Conservation (phyloP, 1,140 invertebrate species). For the Drosophila triauraria region DNA sequence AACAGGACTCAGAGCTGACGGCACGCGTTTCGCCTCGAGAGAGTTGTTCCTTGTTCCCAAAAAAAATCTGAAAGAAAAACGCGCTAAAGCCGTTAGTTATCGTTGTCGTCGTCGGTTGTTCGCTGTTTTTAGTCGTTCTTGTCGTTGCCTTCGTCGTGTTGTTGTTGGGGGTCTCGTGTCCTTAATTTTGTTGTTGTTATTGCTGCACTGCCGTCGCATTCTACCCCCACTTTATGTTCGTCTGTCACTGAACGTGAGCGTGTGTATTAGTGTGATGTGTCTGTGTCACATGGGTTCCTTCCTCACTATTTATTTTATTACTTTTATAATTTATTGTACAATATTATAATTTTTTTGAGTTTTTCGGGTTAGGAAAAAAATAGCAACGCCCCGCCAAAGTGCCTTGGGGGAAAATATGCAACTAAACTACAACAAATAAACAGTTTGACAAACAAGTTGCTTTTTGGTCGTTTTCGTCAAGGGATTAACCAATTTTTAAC, state of each 20-base stretch:
- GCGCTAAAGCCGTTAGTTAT: conserved; percentile 41
- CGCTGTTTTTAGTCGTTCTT: conserved; percentile 5
- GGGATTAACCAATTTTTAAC: conserved; percentile 21
- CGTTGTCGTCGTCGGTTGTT: conserved; percentile 25
- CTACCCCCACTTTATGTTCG: conserved; percentile 14
- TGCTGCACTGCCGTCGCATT: conserved; percentile 29
- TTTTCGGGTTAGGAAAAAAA: background rate
- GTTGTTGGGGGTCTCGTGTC: conserved; percentile 24
- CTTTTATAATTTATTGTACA: conserved; percentile 4
- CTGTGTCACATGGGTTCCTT: conserved; percentile 60
- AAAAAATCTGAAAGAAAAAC: conserved; percentile 51
- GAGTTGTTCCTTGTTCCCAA: conserved; percentile 33
- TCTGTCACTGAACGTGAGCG: conserved; percentile 28
- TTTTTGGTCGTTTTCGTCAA: background rate
- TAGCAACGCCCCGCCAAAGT: background rate
- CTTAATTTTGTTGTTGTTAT: conserved; percentile 38
- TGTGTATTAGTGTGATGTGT: conserved; percentile 44
- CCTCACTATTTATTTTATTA: conserved; percentile 48
- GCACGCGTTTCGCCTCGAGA: conserved; percentile 73
- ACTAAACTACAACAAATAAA: conserved; percentile 24
- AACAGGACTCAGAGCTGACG: conserved; percentile 82
- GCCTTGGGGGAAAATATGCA: background rate
- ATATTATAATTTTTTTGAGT: background rate
- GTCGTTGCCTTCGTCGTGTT: conserved; percentile 6
- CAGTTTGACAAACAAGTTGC: conserved; percentile 40